These are phyloP conservation scores for Archocentrus centrarchus DNA, from an alignment of 2,113 vertebrate species.

Conservation along the genomic window DNA sequence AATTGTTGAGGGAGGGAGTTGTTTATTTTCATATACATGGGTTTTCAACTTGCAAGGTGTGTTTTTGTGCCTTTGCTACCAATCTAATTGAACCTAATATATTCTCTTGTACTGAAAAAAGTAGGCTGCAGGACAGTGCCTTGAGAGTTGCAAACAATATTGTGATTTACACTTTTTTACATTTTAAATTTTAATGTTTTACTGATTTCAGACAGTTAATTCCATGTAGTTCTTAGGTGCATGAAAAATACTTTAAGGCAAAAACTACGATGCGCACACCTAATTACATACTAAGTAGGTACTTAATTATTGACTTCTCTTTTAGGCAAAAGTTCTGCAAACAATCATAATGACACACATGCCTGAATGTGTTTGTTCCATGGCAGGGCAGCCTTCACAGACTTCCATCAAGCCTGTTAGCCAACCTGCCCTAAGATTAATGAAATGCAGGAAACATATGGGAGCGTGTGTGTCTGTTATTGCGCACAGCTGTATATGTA, in stretches of 20 bases:
- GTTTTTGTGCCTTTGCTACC: neutral
- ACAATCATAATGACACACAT: neutral
- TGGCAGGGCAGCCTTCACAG: neutral
- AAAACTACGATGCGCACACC: neutral
- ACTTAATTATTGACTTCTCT: slow-evolving; percentile 31
- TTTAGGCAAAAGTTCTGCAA: neutral
- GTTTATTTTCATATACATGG: slow-evolving; percentile 62
- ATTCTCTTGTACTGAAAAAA: slow-evolving; percentile 26
- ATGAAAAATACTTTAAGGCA: neutral
- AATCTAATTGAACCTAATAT: slow-evolving; percentile 27
- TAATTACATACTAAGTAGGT: slow-evolving; percentile 1
- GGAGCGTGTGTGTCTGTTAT: neutral
- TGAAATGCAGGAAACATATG: neutral
- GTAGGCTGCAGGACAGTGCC: slow-evolving; percentile 13
- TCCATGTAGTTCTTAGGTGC: neutral
- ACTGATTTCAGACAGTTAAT: neutral
- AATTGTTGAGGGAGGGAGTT: slow-evolving; percentile 74
- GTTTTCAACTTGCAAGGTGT: slow-evolving; percentile 48
- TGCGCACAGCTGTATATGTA: neutral
- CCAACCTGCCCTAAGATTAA: slow-evolving; percentile 14
- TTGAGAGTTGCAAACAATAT: slow-evolving; percentile 17
- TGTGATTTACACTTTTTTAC: neutral
- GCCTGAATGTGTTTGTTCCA: slow-evolving; percentile 3
- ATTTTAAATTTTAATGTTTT: slow-evolving; percentile 17
- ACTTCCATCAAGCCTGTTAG: slow-evolving; percentile 1